Evolutionary conservation across 2,113 vertebrate species (phyloP).

Genomic region (Peromyscus maniculatus): DNA sequence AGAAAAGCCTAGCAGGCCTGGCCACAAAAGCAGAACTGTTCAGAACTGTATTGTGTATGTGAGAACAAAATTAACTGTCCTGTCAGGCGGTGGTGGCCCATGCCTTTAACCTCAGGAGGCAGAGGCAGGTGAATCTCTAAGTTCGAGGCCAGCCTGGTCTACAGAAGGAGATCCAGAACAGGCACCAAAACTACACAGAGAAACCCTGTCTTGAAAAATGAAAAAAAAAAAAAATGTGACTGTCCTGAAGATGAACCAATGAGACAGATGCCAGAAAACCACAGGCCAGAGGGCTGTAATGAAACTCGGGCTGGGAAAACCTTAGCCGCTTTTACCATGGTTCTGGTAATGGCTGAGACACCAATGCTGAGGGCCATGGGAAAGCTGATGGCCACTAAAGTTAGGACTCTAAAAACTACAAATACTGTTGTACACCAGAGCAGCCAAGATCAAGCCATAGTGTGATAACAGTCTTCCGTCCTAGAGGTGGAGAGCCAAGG

Average conservation of each 20-base stretch:
- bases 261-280: background rate
- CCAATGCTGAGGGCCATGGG: rapidly evolving
- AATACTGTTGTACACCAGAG: background rate
- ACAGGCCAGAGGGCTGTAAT: too few relatives aligned
- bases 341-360: background rate
- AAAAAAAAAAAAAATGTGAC: background rate
- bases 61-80: background rate
- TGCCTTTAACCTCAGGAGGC: background rate
- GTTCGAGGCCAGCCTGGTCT: background rate
- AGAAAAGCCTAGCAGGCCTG: background rate
- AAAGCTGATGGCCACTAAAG: background rate
- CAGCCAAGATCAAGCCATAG: background rate
- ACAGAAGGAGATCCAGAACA: background rate
- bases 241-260: background rate
- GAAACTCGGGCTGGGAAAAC: background rate
- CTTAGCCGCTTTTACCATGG: background rate
- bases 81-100: background rate
- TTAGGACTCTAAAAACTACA: background rate
- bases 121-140: background rate
- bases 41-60: background rate
- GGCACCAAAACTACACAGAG: background rate
- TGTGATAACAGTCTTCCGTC: background rate
- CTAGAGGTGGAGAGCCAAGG: background rate
- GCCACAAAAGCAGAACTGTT: background rate
- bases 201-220: background rate